Evolutionary conservation across 1,140 invertebrate species (phyloP).

Genomic region (Dinoponera quadriceps): DNA sequence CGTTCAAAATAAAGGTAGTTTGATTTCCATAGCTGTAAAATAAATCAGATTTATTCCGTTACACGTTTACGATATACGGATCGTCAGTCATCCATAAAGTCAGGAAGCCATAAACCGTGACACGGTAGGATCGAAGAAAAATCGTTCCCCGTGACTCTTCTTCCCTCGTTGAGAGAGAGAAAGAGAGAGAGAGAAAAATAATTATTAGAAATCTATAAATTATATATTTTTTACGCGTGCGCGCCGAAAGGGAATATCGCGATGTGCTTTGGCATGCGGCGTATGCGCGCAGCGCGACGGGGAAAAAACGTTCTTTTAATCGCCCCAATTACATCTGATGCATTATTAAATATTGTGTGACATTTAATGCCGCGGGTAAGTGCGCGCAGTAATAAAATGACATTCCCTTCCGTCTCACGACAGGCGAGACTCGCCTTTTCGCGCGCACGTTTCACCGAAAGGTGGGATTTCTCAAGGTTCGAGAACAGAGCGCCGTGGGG

Average conservation of each 20-base stretch:
- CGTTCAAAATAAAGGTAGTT: too few relatives aligned
- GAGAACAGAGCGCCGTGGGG: conserved; percentile 15
- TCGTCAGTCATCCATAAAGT: too few relatives aligned
- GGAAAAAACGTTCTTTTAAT: conserved; percentile 16
- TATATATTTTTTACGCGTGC: not conserved
- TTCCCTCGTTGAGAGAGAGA: not conserved
- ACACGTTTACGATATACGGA: not conserved
- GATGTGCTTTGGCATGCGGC: not conserved
- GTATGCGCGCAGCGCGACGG: not conserved
- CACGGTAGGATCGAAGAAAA: not conserved
- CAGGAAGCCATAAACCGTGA: not conserved
- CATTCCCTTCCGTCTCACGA: conserved; percentile 5
- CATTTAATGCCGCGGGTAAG: conserved; percentile 31
- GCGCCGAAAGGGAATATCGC: not conserved
- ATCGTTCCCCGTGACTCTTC: too few relatives aligned
- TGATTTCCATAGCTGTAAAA: too few relatives aligned
- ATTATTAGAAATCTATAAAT: conserved; percentile 29
- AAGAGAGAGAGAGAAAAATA: too few relatives aligned
- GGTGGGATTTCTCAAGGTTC: conserved; percentile 21
- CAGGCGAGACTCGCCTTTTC: not conserved
- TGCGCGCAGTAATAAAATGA: conserved; percentile 15
- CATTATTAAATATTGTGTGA: conserved; percentile 18
- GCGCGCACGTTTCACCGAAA: conserved; percentile 24
- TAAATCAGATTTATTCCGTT: too few relatives aligned
- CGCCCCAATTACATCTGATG: not conserved